A percentile compares a stretch with the other conserved stretches of the same genome.
These are phyloP conservation scores for Lamellibrachia columna DNA, from an alignment of 2,888 invertebrate species.

Conservation along the genomic window DNA sequence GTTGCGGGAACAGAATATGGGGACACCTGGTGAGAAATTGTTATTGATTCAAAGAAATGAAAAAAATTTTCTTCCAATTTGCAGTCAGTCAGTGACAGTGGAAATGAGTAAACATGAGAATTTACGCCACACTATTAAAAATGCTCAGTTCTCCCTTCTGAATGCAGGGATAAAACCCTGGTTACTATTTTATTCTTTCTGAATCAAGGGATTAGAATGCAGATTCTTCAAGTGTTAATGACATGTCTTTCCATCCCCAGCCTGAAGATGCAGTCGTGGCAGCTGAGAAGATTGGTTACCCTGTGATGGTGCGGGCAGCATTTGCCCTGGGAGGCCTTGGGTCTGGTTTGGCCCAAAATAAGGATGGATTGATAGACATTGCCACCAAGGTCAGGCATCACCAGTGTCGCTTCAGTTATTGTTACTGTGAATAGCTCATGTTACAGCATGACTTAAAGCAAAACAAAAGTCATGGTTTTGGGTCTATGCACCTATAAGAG, in stretches of 20 bases:
- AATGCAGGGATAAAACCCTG: too few species aligned
- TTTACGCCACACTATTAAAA: too few species aligned
- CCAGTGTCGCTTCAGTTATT: background rate
- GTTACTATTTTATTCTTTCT: background rate
- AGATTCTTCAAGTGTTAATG: background rate
- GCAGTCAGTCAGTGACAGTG: too few species aligned
- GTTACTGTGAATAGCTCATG: background rate
- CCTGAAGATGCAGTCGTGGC: conserved; percentile 49
- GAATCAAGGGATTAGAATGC: background rate
- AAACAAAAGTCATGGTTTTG: too few species aligned
- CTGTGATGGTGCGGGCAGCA: conserved; percentile 58
- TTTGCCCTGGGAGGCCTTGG: conserved; percentile 61
- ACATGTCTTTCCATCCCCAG: conserved; percentile 27
- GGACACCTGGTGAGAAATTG: too few species aligned
- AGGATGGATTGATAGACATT: conserved; percentile 46
- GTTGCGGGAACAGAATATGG: too few species aligned
- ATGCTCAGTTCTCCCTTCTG: too few species aligned
- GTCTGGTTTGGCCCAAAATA: conserved; percentile 53
- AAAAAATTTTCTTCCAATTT: too few species aligned
- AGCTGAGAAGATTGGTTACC: conserved; percentile 53
- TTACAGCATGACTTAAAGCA: too few species aligned
- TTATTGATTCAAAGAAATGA: too few species aligned
- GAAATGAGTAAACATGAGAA: too few species aligned
- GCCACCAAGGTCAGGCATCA: conserved; percentile 43
- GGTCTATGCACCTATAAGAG: too few species aligned